Evolutionary conservation across 2,797 vertebrate genomes (phyloP).

Genomic region (Muscicapa comitata): DNA sequence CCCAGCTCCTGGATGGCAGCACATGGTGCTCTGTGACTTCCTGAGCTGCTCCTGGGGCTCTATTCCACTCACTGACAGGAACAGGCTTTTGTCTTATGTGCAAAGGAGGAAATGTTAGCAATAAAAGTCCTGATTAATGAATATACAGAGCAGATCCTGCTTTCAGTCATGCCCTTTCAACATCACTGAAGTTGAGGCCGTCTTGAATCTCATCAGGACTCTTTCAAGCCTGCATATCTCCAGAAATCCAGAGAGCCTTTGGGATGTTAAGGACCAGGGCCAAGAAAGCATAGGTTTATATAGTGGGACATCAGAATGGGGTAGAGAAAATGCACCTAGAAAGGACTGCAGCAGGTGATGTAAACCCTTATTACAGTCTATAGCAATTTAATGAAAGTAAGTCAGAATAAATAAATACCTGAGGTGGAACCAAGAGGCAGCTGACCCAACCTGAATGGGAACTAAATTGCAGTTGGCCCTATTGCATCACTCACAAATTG

Average conservation of each 20-base stretch:
- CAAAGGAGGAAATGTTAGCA: background rate
- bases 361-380: background rate
- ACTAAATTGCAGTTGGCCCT: constrained; percentile 26
- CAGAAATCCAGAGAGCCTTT: background rate
- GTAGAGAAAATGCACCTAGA: background rate
- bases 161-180: background rate
- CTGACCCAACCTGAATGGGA: background rate
- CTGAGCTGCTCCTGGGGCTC: background rate
- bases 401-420: background rate
- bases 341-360: background rate
- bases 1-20: background rate
- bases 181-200: background rate
- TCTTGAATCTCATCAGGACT: background rate
- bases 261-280: background rate
- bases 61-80: background rate
- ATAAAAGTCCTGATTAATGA: background rate
- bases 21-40: fast-evolving
- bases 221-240: background rate
- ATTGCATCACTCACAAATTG: background rate
- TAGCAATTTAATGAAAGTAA: background rate
- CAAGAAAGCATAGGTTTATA: background rate
- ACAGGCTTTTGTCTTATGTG: background rate
- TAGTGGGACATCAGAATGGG: background rate
- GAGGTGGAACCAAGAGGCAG: background rate
- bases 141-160: background rate